These are phyloP conservation scores for Steinernema carpocapsae DNA, from an alignment of 2,888 invertebrate genomes.

Conservation along the genomic window DNA sequence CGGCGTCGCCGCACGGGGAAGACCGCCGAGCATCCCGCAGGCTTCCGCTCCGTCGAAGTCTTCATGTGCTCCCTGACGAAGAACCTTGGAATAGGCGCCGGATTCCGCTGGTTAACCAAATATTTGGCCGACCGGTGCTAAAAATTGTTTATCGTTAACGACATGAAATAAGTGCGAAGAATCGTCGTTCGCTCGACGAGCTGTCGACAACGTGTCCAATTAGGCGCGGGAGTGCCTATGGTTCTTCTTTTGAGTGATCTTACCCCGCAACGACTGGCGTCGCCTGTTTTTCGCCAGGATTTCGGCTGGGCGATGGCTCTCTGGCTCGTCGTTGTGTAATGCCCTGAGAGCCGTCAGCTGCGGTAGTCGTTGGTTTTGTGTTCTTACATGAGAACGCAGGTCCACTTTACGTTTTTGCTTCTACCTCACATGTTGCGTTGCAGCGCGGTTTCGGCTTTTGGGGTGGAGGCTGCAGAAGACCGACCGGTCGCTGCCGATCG, in stretches of 20 bases:
- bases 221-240: not conserved
- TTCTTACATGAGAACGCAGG: conserved; percentile 34
- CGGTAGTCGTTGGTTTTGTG: conserved; percentile 24
- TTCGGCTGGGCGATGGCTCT: conserved; percentile 32
- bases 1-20: conserved; percentile 94
- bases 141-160: conserved; percentile 18
- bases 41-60: conserved; percentile 33
- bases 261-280: conserved; percentile 5
- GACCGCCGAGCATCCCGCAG: conserved; percentile 71
- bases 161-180: not conserved
- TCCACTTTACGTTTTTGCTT: conserved; percentile 32
- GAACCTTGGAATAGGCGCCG: not conserved
- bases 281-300: conserved; percentile 32
- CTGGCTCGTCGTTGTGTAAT: conserved; percentile 6
- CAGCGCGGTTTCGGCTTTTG: not conserved
- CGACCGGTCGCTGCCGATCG: too few species aligned
- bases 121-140: not conserved
- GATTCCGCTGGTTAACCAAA: not conserved
- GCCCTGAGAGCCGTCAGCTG: conserved; percentile 25
- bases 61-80: conserved; percentile 25
- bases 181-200: not conserved
- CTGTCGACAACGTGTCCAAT: conserved; percentile 29
- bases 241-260: conserved; percentile 8
- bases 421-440: conserved; percentile 18
- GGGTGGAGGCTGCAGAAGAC: too few species aligned